A percentile compares a stretch with the other conserved stretches of the same genome.
These are phyloP conservation scores for Scaptomyza caliginosa DNA, from an alignment of 2,888 invertebrate species.

Conservation along the genomic window DNA sequence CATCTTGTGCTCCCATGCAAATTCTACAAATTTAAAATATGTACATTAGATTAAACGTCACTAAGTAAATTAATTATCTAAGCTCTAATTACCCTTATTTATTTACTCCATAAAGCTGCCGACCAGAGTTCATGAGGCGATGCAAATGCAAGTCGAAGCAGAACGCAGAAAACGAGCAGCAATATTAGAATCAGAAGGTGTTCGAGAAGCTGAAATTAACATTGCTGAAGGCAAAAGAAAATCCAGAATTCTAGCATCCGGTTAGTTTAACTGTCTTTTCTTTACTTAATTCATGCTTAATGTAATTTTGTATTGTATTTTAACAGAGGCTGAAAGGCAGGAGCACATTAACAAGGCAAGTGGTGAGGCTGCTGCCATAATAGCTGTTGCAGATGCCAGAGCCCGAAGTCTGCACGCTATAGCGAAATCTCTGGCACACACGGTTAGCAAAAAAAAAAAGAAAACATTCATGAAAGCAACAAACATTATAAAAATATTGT, in stretches of 20 bases:
- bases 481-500: background rate
- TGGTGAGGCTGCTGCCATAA: constrained; percentile 95
- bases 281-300: background rate
- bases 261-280: constrained; percentile 85
- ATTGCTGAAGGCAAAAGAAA: constrained; percentile 98
- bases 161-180: constrained; percentile 98
- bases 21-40: no score
- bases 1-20: background rate
- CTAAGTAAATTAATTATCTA: background rate
- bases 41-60: no score
- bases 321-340: constrained; percentile 94
- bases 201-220: constrained; percentile 96
- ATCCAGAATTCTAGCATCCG: constrained; percentile 95
- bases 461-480: background rate
- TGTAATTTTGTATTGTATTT: constrained; percentile 66
- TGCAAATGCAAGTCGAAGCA: constrained; percentile 99
- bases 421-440: constrained; percentile 86
- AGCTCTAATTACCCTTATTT: constrained; percentile 30
- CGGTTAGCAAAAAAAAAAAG: constrained; percentile 51
- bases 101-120: constrained; percentile 89
- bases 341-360: constrained; percentile 97
- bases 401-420: constrained; percentile 92
- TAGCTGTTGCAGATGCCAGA: constrained; percentile 95
- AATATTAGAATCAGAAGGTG: constrained; percentile 98
- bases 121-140: constrained; percentile 96